phyloP scores from a whole-genome alignment of 2,113 vertebrate species.

The Cichladusa arquata region DNA sequence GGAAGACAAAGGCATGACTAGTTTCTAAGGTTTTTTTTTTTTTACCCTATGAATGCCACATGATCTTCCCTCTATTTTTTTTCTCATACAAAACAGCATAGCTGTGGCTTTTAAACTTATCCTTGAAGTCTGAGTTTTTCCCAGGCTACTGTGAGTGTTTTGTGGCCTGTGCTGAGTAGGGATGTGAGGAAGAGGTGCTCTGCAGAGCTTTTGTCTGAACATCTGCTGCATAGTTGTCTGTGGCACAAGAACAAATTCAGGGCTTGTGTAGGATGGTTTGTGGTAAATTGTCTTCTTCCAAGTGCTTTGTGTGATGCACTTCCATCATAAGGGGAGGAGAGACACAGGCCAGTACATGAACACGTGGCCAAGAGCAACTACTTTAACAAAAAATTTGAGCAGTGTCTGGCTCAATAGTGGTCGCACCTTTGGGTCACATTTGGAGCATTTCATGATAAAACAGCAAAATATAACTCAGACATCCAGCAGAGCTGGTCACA shows the following conservation, averaged over 20 bases:
- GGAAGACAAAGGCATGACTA: background rate
- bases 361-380: background rate
- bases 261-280: background rate
- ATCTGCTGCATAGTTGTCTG: background rate
- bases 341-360: background rate
- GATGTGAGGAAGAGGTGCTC: background rate
- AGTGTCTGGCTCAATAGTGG: background rate
- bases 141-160: background rate
- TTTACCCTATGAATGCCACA: background rate
- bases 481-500: background rate
- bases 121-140: background rate
- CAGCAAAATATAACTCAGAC: background rate
- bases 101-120: background rate
- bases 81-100: background rate
- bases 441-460: background rate
- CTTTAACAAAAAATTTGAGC: background rate
- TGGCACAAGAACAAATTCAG: background rate
- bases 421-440: fast-evolving
- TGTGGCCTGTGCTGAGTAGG: background rate
- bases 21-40: background rate
- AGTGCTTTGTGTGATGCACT: background rate
- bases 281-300: background rate
- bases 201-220: background rate
- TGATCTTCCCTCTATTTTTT: background rate
- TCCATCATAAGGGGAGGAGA: background rate